phyloP scores from a whole-genome alignment of 1,140 invertebrate species.

The Reticulitermes speratus region DNA sequence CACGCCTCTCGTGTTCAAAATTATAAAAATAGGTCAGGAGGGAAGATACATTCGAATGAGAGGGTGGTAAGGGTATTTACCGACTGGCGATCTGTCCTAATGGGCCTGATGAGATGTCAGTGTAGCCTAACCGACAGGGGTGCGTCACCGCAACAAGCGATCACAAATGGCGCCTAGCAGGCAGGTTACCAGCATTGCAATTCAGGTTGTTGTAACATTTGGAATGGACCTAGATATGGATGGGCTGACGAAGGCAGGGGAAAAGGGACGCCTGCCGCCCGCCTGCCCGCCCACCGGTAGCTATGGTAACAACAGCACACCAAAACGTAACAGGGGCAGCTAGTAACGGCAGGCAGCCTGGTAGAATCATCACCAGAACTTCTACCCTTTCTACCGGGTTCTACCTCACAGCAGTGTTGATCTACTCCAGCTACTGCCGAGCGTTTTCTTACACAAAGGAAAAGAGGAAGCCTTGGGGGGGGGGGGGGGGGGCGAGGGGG shows the following conservation, averaged over 20 bases:
- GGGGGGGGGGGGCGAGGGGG: background rate
- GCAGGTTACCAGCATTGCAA: background rate
- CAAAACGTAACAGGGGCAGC: constrained; percentile 16
- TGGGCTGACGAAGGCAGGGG: background rate
- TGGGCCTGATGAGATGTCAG: too few species aligned
- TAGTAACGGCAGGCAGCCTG: background rate
- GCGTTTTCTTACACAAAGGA: constrained; percentile 7
- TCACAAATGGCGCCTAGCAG: background rate
- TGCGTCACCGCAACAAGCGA: background rate
- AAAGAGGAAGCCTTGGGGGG: background rate
- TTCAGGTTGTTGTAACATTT: constrained; percentile 16
- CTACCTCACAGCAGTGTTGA: background rate
- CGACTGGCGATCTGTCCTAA: too few species aligned
- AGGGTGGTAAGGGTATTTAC: too few species aligned
- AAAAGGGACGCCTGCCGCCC: background rate
- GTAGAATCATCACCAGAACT: constrained; percentile 1
- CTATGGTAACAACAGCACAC: constrained; percentile 1
- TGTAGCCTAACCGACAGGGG: too few species aligned
- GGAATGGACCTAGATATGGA: background rate
- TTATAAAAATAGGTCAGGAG: too few species aligned
- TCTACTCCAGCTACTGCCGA: background rate
- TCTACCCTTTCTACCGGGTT: background rate
- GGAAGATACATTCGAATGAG: too few species aligned
- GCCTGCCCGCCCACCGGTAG: background rate
- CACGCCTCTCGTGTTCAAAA: too few species aligned